Percentiles rank a stretch among this genome's conserved stretches.
Conservation (phyloP, 2,888 invertebrate species). For the Sminthurinus aureus region DNA sequence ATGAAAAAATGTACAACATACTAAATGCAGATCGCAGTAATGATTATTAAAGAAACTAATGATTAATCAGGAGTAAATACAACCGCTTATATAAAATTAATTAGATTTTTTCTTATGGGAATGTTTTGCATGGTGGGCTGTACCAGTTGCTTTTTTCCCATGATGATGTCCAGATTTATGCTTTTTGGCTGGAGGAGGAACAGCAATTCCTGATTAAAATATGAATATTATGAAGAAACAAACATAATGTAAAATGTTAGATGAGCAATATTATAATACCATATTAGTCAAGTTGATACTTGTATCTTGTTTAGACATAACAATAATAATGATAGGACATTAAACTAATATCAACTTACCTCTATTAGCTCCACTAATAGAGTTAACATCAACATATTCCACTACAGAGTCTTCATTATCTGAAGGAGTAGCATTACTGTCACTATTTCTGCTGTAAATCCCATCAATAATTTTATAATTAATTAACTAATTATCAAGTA, state of each 20-base stretch:
- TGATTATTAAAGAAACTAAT: too few relatives aligned
- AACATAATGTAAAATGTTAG: too few relatives aligned
- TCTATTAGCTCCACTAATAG: too few relatives aligned
- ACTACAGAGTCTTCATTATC: slow-evolving; percentile 63
- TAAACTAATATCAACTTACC: too few relatives aligned
- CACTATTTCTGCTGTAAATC: slow-evolving; percentile 46
- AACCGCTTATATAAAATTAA: background rate
- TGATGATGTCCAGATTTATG: slow-evolving; percentile 44
- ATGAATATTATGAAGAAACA: too few relatives aligned
- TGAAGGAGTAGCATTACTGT: slow-evolving; percentile 55
- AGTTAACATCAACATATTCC: slow-evolving; percentile 61
- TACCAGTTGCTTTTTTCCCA: slow-evolving; percentile 38
- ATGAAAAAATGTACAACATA: too few relatives aligned
- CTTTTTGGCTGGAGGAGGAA: slow-evolving; percentile 37
- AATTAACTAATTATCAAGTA: background rate
- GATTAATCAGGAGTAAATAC: background rate
- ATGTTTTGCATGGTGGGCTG: slow-evolving; percentile 50
- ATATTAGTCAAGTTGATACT: too few relatives aligned
- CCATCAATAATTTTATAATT: background rate
- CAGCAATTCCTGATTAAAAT: background rate
- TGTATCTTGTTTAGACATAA: too few relatives aligned
- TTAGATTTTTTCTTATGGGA: slow-evolving; percentile 44
- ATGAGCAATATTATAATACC: too few relatives aligned
- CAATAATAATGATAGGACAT: too few relatives aligned
- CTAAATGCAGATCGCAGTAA: too few relatives aligned